A percentile compares a stretch with the other conserved stretches of the same genome.
phyloP scores from a whole-genome alignment of 2,113 vertebrate species.

The Glareola pratincola region DNA sequence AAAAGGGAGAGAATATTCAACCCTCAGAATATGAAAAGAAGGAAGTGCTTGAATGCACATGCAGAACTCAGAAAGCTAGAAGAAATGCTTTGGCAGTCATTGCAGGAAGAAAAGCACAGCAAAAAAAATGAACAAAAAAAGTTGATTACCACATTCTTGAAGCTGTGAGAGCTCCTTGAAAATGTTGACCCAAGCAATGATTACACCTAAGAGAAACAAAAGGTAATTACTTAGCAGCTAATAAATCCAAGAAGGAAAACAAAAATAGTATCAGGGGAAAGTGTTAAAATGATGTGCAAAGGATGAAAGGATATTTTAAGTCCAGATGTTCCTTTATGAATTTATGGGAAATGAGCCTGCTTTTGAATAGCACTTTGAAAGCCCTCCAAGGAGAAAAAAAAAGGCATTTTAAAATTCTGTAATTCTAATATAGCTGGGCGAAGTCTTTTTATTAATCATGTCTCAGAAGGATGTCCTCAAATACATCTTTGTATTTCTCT shows the following conservation, averaged over 20 bases:
- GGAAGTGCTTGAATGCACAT: not conserved
- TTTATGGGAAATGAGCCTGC: conserved; percentile 13
- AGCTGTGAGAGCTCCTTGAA: conserved; percentile 21
- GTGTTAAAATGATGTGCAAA: conserved; percentile 32
- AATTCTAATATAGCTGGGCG: not conserved
- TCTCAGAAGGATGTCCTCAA: not conserved
- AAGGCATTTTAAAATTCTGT: not conserved
- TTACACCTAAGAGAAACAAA: conserved; percentile 32
- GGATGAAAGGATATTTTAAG: conserved; percentile 54
- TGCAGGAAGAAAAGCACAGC: not conserved
- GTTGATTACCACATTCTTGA: conserved; percentile 26
- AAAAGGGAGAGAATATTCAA: conserved; percentile 6
- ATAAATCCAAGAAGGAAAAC: conserved; percentile 35
- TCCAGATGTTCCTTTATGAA: conserved; percentile 49
- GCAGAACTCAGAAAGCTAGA: not conserved
- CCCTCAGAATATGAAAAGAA: not conserved
- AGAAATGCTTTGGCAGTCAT: not conserved
- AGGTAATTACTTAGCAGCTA: conserved; percentile 43
- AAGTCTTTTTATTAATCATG: conserved; percentile 6
- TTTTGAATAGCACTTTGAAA: conserved; percentile 51
- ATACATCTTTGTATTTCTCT: not conserved
- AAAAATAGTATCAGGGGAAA: conserved; percentile 39
- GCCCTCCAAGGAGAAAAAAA: conserved; percentile 3
- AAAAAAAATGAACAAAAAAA: conserved; percentile 32
- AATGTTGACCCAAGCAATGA: conserved; percentile 35